Base-by-base conservation (phyloP, 2,888 invertebrate species). In the Dromius quadrimaculatus region DNA sequence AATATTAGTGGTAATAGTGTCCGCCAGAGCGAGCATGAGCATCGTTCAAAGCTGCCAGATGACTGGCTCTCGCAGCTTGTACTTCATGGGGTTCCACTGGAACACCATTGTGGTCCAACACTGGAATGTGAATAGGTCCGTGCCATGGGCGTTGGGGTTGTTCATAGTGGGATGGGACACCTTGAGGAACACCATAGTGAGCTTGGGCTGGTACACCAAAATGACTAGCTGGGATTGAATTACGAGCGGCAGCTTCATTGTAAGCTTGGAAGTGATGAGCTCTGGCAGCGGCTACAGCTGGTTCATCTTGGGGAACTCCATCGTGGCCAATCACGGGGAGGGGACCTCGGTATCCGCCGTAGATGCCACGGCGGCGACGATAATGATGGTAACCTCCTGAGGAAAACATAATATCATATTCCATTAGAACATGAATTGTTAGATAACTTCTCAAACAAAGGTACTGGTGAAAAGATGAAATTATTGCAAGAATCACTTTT, bases 131-230 rank as follows among this genome's bases (percentile, higher is more conserved):
- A 9, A 75, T 72, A 17, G 57, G 63, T 47, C 66, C 47, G 45
- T 77, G 64, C 71, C 71, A 47, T 19, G 59, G 59, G n/a, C 17
- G n/a, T 6, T 8, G 50, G 5, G 50, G 28, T 5, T 23, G 50
- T 28, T 54, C 28, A 8, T 47, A 47, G 4, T 36, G 65, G 2
- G 76, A 82, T 80, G 78, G 80, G 71, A 81, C 81, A 22, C 76
- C 82, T 80, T 87, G 83, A 71, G 87, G 87, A 73, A 87, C 86
- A 73, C 86, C 85, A 86, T 68, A 87, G 74, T 85, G 85, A 71
- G 87, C 86, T 69, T 87, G 87, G 77, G 87, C 87, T 41, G 86
- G 87, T 74, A 86, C 86, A 76, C 86, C 87, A 61, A 86, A 83
- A 71, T 87, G 87, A 74, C 86, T 86, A 8, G 86, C 86, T 75